Conservation (phyloP, 1,140 invertebrate species). For the Ephestia elutella region DNA sequence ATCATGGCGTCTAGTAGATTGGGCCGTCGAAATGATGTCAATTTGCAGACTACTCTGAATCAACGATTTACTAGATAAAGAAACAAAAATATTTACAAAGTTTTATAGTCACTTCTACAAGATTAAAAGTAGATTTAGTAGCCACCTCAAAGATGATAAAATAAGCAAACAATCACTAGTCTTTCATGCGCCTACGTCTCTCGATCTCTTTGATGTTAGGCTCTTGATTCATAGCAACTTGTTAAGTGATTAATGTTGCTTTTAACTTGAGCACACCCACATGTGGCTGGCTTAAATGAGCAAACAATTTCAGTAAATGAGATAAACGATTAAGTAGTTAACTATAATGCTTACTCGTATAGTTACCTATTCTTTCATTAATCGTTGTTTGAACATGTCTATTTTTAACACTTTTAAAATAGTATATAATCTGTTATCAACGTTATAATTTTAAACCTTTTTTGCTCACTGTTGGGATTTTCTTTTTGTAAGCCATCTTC, state of each 20-base stretch:
- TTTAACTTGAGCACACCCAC: conserved; percentile 1
- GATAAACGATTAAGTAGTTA: not conserved
- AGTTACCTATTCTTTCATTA: not conserved
- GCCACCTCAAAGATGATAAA: not conserved
- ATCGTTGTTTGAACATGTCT: not conserved
- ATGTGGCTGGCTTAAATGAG: not conserved
- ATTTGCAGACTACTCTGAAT: too few relatives aligned
- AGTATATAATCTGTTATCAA: too few relatives aligned
- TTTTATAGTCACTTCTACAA: too few relatives aligned
- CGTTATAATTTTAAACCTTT: too few relatives aligned
- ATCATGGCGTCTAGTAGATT: too few relatives aligned
- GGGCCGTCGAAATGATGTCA: too few relatives aligned
- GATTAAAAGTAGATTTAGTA: too few relatives aligned
- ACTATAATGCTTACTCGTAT: not conserved
- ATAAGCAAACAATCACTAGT: not conserved
- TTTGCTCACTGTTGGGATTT: too few relatives aligned
- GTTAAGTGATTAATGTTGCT: conserved; percentile 3
- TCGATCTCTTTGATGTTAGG: not conserved
- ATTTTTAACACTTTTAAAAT: not conserved
- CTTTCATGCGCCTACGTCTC: not conserved
- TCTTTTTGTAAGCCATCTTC: too few relatives aligned
- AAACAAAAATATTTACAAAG: too few relatives aligned
- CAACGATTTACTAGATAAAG: too few relatives aligned
- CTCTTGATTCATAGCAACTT: not conserved
- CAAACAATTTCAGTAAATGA: conserved; percentile 1